Percentiles rank a stretch among this genome's conserved stretches.
Evolutionary conservation across 1,140 invertebrate species (phyloP).

Genomic region (Macrocentrus cingulum): DNA sequence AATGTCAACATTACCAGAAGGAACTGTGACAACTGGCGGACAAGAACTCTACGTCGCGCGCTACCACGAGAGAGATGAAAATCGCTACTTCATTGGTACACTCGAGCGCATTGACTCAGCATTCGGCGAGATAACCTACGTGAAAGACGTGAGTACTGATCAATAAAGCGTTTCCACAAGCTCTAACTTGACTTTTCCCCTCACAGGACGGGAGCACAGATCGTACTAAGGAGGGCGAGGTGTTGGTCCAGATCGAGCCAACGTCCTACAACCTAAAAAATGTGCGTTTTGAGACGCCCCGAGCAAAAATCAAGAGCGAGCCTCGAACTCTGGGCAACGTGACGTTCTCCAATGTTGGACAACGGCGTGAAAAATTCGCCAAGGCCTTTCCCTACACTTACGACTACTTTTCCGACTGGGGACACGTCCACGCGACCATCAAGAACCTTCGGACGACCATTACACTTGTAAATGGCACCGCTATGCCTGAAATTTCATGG

Average conservation of each 20-base stretch:
- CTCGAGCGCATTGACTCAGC: conserved; percentile 65
- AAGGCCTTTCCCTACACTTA: conserved; percentile 71
- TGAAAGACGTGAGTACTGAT: conserved; percentile 61
- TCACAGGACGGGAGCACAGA: conserved; percentile 61
- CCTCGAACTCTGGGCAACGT: conserved; percentile 63
- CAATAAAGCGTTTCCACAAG: too few relatives aligned
- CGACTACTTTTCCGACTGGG: conserved; percentile 73
- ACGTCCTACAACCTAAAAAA: conserved; percentile 70
- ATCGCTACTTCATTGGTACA: conserved; percentile 66
- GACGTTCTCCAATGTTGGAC: conserved; percentile 65
- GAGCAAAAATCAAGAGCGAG: conserved; percentile 59
- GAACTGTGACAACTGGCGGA: conserved; percentile 65
- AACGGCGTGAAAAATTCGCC: conserved; percentile 61
- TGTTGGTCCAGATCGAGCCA: conserved; percentile 78
- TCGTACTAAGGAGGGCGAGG: conserved; percentile 66
- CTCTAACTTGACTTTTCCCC: too few relatives aligned
- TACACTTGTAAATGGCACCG: conserved; percentile 61
- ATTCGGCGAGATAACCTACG: conserved; percentile 68
- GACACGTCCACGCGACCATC: conserved; percentile 73
- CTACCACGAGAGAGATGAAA: conserved; percentile 33
- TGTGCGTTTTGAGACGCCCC: too few relatives aligned
- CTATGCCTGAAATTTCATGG: conserved; percentile 68
- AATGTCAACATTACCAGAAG: conserved; percentile 65
- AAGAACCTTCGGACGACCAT: conserved; percentile 74
- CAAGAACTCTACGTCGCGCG: conserved; percentile 58